Base-by-base conservation (phyloP, 2,113 vertebrate species). In the Dasyprocta punctata region DNA sequence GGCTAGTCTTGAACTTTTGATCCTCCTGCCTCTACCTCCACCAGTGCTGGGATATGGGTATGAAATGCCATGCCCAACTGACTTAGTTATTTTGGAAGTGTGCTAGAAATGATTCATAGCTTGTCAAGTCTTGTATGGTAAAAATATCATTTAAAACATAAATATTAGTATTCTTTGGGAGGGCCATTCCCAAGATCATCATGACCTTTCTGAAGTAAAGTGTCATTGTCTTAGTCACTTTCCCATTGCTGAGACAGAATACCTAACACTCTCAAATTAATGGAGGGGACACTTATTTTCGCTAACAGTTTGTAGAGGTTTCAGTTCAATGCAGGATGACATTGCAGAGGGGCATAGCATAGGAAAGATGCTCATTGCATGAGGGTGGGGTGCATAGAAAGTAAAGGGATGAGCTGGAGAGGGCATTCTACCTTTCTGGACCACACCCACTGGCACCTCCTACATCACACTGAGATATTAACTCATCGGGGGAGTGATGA, bases 111-210 rank as follows among this genome's bases (percentile, higher is more conserved):
- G 14, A 8, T 19, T 36, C 6, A 12, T 30, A 63, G 5, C 20
- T 20, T 38, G 28, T 24, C 61, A 3, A 49, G 4, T 6, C 28
- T 44, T 7, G 4, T 33, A 1, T 41, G 13, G 26, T 26, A 10
- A 22, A 92, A 54, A 65, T 41, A 67, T 30, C 13, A 41, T 88
- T 60, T 36, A 26, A 56, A 26, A 26, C 60, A 38, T 67, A 7
- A 83, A 49, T 17, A 81, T 41, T 17, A 4, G 1, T n/a, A 7
- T 14, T 24, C 47, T 49, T 77, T 36, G 44, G 22, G 44, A n/a
- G 12, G 10, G 1, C 0, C 3, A 30, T 24, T 83, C 69, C 52
- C 2, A 24, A 28, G 12, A 7, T 11, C 20, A 2, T 44, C 81
- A 73, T 54, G 33, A 63, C 36, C 17, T 83, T 69, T 17, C 61